Evolutionary conservation across 2,888 invertebrate genomes (phyloP).

Genomic region (Ormyrus pomaceus): DNA sequence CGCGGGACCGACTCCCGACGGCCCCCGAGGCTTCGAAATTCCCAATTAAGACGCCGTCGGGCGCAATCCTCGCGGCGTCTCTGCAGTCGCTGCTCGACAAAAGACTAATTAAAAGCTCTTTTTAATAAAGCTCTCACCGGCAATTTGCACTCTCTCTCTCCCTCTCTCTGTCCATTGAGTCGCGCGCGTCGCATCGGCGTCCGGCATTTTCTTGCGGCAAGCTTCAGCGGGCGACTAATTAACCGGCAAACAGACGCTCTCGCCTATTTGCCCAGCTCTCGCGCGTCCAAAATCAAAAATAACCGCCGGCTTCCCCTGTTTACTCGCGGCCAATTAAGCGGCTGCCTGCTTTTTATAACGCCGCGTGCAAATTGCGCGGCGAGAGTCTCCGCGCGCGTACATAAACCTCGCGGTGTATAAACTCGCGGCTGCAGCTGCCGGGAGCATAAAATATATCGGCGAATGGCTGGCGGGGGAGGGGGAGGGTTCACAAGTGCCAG

Average conservation of each 20-base stretch:
- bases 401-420: too few relatives aligned
- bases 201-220: too few relatives aligned
- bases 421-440: too few relatives aligned
- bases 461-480: too few relatives aligned
- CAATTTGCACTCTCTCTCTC: too few relatives aligned
- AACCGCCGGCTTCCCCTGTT: background rate
- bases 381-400: background rate
- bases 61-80: too few relatives aligned
- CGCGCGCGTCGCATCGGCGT: background rate
- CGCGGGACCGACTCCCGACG: too few relatives aligned
- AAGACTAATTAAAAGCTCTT: too few relatives aligned
- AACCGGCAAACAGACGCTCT: constrained; percentile 32
- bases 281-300: constrained; percentile 27
- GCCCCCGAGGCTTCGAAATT: background rate
- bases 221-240: constrained; percentile 26
- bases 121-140: too few relatives aligned
- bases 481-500: background rate
- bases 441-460: too few relatives aligned
- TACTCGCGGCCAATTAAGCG: constrained; percentile 24
- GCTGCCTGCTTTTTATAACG: background rate
- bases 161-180: too few relatives aligned
- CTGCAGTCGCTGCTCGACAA: too few relatives aligned
- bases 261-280: background rate
- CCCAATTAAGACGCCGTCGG: constrained; percentile 35
- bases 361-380: constrained; percentile 16